Evolutionary conservation across 2,888 invertebrate species (phyloP).

Genomic region (Tetheella fluctuosa): DNA sequence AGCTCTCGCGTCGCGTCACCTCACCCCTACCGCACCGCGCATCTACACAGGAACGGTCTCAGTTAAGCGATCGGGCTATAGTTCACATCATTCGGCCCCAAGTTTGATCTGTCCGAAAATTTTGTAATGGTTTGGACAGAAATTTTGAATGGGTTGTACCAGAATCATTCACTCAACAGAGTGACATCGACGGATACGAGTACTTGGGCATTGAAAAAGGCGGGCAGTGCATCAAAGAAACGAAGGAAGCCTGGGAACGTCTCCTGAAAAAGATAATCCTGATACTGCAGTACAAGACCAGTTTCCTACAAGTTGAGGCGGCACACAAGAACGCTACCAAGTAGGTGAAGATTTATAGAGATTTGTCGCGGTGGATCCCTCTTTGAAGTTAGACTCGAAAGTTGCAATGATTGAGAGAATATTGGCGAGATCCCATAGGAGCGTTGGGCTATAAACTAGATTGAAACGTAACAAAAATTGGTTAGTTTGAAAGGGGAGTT

Average conservation of each 20-base stretch:
- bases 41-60: no score
- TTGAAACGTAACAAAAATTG: no score
- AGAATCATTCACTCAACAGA: conserved; percentile 39
- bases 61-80: no score
- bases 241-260: conserved; percentile 57
- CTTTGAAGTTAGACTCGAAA: neutral
- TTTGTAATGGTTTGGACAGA: no score
- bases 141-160: no score
- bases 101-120: no score
- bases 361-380: conserved; percentile 3
- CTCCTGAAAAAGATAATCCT: conserved; percentile 49
- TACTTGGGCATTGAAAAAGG: conserved; percentile 65
- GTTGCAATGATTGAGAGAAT: neutral
- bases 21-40: no score
- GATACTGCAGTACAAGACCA: conserved; percentile 45
- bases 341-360: conserved; percentile 47
- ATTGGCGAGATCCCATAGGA: no score
- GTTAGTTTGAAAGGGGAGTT: no score
- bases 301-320: conserved; percentile 46
- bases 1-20: no score
- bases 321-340: conserved; percentile 62
- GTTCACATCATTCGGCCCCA: no score
- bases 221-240: conserved; percentile 51
- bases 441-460: no score
- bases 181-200: conserved; percentile 39